These are phyloP conservation scores for Pongo abelii DNA, from an alignment of 2,113 vertebrate genomes.

Conservation along the genomic window DNA sequence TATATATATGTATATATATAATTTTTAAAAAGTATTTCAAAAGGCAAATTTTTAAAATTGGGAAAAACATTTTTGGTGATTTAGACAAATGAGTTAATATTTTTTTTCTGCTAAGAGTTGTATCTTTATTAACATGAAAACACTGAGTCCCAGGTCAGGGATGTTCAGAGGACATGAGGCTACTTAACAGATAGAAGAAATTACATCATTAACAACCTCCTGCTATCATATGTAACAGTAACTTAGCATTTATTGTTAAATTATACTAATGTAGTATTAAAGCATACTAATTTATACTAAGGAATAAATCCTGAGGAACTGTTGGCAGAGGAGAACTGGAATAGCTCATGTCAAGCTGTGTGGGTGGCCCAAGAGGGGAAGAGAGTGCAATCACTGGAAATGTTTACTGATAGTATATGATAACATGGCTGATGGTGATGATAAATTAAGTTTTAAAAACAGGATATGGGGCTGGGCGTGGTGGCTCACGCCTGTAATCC, in stretches of 20 bases:
- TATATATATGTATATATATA: too few species aligned
- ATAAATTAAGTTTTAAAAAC: slow-evolving; percentile 18
- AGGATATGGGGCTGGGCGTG: neutral
- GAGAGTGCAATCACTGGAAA: neutral
- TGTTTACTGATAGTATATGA: neutral
- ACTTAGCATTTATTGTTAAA: neutral
- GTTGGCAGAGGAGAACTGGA: neutral
- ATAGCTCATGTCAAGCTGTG: neutral
- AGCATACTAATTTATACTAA: too few species aligned
- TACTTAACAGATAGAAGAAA: neutral
- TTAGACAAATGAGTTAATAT: neutral
- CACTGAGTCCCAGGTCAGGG: neutral
- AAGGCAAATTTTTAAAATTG: neutral
- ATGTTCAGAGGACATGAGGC: neutral
- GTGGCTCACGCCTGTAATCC: too few species aligned
- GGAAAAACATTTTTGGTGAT: neutral
- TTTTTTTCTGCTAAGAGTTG: neutral
- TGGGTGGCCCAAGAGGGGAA: neutral
- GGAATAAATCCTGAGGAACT: neutral
- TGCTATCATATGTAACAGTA: neutral
- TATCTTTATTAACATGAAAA: neutral
- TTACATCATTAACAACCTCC: neutral
- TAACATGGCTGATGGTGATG: neutral
- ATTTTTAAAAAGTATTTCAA: neutral
- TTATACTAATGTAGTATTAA: too few species aligned